phyloP scores from a whole-genome alignment of 2,888 invertebrate species.

The Tricholauxania praeusta region DNA sequence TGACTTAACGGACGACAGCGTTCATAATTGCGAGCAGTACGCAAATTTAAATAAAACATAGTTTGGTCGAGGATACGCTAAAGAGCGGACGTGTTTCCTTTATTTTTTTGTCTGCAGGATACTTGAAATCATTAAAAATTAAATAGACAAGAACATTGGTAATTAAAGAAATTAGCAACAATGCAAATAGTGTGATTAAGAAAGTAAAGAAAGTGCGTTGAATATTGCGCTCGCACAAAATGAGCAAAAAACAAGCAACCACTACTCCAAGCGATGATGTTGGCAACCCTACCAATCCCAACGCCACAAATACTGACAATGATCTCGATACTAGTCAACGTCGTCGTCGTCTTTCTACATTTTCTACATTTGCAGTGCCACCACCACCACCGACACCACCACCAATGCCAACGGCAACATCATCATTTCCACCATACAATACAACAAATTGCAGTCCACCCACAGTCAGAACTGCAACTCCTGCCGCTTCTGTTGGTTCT shows the following conservation, averaged over 20 bases:
- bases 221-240: background rate
- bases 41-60: constrained; percentile 54
- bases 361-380: constrained; percentile 41
- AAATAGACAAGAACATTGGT: background rate
- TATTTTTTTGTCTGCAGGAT: background rate
- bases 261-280: background rate
- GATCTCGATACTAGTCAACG: constrained; percentile 7
- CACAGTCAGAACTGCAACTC: background rate
- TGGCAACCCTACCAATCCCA: background rate
- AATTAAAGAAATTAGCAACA: background rate
- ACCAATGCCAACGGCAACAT: constrained; percentile 16
- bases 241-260: background rate
- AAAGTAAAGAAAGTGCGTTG: too few relatives aligned
- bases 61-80: constrained; percentile 61
- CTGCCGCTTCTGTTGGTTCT: background rate
- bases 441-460: too few relatives aligned
- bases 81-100: constrained; percentile 60
- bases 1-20: constrained; percentile 21
- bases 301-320: background rate
- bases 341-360: constrained; percentile 36
- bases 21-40: constrained; percentile 54
- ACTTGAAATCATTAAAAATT: background rate
- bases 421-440: too few relatives aligned
- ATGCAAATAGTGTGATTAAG: background rate
- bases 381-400: constrained; percentile 39